Conservation (phyloP, 2,888 invertebrate species). For the Zele albiditarsus region DNA sequence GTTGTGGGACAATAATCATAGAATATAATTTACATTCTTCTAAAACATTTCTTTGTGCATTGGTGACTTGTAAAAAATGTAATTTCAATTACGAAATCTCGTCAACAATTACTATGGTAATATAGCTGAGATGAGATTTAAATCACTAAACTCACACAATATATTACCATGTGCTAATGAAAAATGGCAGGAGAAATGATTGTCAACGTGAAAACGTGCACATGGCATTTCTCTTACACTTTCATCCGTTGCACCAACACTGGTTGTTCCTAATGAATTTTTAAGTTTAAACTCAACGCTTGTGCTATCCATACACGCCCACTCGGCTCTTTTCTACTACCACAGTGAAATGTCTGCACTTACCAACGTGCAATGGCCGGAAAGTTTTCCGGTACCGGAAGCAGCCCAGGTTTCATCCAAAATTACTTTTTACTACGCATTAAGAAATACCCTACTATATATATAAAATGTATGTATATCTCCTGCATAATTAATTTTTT, state of each 20-base stretch:
- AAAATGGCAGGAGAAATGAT: conserved; percentile 43
- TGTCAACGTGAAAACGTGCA: conserved; percentile 19
- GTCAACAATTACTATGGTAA: neutral
- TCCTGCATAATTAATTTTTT: conserved; percentile 49
- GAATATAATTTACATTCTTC: neutral
- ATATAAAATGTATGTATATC: conserved; percentile 28
- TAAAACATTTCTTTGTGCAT: neutral
- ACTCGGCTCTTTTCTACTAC: conserved; percentile 13
- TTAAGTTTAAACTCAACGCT: conserved; percentile 53
- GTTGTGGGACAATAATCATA: neutral
- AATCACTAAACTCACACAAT: conserved; percentile 20
- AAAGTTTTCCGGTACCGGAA: conserved; percentile 49
- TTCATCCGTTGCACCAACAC: conserved; percentile 27
- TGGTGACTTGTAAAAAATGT: neutral
- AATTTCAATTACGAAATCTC: neutral
- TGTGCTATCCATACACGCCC: conserved; percentile 34
- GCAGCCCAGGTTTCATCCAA: conserved; percentile 52
- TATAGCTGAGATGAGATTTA: neutral
- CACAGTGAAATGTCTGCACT: conserved; percentile 16
- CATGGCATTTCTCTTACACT: conserved; percentile 13
- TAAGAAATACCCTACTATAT: conserved; percentile 37
- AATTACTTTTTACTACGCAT: conserved; percentile 51
- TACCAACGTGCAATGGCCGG: conserved; percentile 31
- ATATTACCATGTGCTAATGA: conserved; percentile 49
- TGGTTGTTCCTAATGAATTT: conserved; percentile 55